Percentiles rank a stretch among this genome's conserved stretches.
Evolutionary conservation across 2,113 vertebrate genomes (phyloP).

Genomic region (Percopsis transmontana): DNA sequence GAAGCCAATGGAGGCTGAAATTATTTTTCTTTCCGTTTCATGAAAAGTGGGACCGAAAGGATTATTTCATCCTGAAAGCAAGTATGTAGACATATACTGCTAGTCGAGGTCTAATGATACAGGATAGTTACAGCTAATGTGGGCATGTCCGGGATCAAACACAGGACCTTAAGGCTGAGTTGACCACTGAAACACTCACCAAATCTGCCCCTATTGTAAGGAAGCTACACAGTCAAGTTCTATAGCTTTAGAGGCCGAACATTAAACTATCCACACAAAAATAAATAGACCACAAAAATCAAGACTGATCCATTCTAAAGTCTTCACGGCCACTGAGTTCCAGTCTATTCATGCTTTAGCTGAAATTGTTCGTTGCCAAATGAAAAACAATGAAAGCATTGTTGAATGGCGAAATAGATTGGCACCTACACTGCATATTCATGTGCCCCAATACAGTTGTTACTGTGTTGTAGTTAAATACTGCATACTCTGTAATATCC

Average conservation of each 20-base stretch:
- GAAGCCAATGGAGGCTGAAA: no score
- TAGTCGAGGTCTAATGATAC: no score
- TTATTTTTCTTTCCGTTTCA: neutral
- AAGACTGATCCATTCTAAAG: constrained; percentile 14
- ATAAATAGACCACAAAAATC: neutral
- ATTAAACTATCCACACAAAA: constrained; percentile 13
- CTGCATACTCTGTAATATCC: constrained; percentile 90
- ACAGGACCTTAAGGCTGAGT: no score
- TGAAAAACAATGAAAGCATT: constrained; percentile 65
- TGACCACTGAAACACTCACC: no score
- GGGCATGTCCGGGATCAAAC: no score
- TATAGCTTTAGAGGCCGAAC: neutral
- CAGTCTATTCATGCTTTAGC: constrained; percentile 44
- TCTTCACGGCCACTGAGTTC: constrained; percentile 9
- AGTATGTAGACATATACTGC: no score
- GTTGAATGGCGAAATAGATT: constrained; percentile 53
- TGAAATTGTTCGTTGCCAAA: constrained; percentile 39
- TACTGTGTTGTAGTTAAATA: neutral
- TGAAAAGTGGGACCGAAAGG: no score
- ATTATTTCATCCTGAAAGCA: no score
- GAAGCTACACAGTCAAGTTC: neutral
- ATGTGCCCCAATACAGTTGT: constrained; percentile 25
- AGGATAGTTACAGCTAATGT: no score
- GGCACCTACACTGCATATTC: constrained; percentile 43
- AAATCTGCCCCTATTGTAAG: no score